Conservation (phyloP, 1,140 invertebrate species). For the Trichoplusia ni region DNA sequence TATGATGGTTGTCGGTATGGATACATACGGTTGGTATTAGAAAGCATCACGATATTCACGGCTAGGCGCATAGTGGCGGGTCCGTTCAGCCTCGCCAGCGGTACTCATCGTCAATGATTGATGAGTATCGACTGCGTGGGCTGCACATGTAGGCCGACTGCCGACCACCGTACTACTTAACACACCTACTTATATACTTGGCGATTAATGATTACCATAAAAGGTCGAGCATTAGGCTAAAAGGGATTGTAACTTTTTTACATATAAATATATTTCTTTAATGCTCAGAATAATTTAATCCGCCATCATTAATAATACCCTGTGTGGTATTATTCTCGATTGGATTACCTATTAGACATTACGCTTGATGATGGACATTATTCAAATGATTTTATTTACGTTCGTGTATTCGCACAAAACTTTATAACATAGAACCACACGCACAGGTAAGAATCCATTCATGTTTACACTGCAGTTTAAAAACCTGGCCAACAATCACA, state of each 20-base stretch:
- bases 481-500: constrained; percentile 57
- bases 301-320: too few relatives aligned
- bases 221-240: constrained; percentile 23
- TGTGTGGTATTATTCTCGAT: too few relatives aligned
- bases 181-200: constrained; percentile 50
- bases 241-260: not conserved
- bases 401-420: too few relatives aligned
- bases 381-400: too few relatives aligned
- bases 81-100: constrained; percentile 54
- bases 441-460: constrained; percentile 41
- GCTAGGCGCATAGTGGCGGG: constrained; percentile 24
- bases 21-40: constrained; percentile 52
- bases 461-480: constrained; percentile 51
- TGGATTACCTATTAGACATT: too few relatives aligned
- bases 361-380: too few relatives aligned
- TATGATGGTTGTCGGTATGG: not conserved
- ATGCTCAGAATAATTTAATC: too few relatives aligned
- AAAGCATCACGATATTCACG: constrained; percentile 62
- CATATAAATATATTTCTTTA: not conserved
- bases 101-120: constrained; percentile 67
- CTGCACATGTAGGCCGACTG: constrained; percentile 49
- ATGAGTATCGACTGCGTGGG: constrained; percentile 65
- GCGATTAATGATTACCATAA: constrained; percentile 45
- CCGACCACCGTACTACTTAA: constrained; percentile 53
- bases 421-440: constrained; percentile 15